Conservation (phyloP, 64 coral and sea anemone genomes). For the Actinia equina region DNA sequence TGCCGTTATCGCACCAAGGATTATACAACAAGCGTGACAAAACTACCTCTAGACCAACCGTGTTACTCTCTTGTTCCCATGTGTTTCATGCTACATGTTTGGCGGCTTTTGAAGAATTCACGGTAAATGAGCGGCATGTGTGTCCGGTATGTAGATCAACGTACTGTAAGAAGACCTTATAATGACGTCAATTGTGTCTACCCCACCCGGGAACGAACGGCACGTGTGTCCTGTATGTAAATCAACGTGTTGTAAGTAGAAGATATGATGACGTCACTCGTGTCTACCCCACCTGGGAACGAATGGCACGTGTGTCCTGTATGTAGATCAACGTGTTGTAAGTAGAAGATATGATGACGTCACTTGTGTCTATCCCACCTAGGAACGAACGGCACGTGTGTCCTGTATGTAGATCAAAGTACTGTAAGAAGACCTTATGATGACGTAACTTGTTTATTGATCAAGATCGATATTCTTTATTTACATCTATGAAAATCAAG, state of each 20-base stretch:
- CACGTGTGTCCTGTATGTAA: too few species aligned
- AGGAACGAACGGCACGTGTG: constrained; percentile 65
- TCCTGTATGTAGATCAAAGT: constrained; percentile 84
- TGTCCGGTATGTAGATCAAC: too few species aligned
- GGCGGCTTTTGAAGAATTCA: constrained; percentile 88
- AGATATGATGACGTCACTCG: too few species aligned
- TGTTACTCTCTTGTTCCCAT: constrained; percentile 92
- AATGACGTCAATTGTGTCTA: too few species aligned
- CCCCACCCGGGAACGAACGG: too few species aligned
- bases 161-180: too few species aligned
- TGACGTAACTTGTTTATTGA: neutral
- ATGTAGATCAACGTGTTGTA: constrained; percentile 74
- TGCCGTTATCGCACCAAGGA: constrained; percentile 55
- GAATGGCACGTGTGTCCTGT: constrained; percentile 92
- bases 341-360: constrained; percentile 46
- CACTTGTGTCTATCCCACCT: too few species aligned
- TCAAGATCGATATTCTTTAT: too few species aligned
- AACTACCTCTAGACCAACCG: constrained; percentile 38
- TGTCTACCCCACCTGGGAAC: too few species aligned
- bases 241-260: too few species aligned
- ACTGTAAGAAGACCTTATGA: constrained; percentile 66
- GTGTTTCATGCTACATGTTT: constrained; percentile 91
- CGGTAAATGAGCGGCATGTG: constrained; percentile 49
- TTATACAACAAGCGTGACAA: constrained; percentile 18
- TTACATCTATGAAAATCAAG: too few species aligned